Conservation (phyloP, 2,888 invertebrate genomes). For the Ditula angustiorana region DNA sequence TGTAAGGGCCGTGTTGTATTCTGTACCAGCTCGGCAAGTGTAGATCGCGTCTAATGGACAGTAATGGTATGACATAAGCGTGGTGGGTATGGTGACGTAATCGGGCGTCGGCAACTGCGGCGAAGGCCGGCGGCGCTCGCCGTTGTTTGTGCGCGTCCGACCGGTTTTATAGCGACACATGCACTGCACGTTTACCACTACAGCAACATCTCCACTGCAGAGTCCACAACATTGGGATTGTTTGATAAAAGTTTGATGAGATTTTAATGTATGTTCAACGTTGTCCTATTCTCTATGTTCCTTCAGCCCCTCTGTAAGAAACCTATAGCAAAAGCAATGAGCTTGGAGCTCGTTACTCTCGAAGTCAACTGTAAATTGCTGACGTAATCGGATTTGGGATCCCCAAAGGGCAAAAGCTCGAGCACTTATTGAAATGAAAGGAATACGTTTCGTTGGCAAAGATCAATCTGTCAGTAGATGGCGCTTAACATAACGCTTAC, state of each 20-base stretch:
- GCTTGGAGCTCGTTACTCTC: slow-evolving; percentile 29
- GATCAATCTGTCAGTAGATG: slow-evolving; percentile 40
- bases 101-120: slow-evolving; percentile 74
- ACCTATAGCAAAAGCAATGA: slow-evolving; percentile 32
- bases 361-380: slow-evolving; percentile 17
- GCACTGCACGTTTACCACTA: slow-evolving; percentile 58
- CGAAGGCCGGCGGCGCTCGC: slow-evolving; percentile 73
- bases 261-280: too few species aligned
- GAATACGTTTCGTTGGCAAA: slow-evolving; percentile 28
- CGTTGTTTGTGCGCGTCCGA: slow-evolving; percentile 66
- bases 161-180: slow-evolving; percentile 70
- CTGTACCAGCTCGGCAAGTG: slow-evolving; percentile 34
- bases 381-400: slow-evolving; percentile 38
- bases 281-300: slow-evolving; percentile 2
- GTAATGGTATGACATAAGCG: slow-evolving; percentile 79
- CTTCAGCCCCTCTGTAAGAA: slow-evolving; percentile 7
- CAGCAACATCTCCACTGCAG: slow-evolving; percentile 48
- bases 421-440: slow-evolving; percentile 37
- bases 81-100: slow-evolving; percentile 69
- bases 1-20: slow-evolving; percentile 32
- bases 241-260: slow-evolving; percentile 24
- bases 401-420: slow-evolving; percentile 22
- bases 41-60: slow-evolving; percentile 48
- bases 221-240: slow-evolving; percentile 24
- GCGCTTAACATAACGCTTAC: slow-evolving; percentile 58